Percentiles rank a stretch among this genome's conserved stretches.
Conservation (phyloP, 2,797 vertebrate species). For the Sebastes diploproa region DNA sequence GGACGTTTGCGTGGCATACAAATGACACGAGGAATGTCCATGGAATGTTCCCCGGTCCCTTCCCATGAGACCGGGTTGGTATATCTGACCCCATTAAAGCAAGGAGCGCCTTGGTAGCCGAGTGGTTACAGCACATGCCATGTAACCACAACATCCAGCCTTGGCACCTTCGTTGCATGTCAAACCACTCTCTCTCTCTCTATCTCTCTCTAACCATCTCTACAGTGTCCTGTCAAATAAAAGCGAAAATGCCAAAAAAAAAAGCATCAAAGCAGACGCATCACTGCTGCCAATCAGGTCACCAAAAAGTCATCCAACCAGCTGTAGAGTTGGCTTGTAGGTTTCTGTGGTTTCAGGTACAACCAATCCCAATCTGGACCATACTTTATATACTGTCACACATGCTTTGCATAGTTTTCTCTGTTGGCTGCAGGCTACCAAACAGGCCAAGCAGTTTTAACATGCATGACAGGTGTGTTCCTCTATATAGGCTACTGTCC, state of each 20-base stretch:
- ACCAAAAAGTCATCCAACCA: neutral
- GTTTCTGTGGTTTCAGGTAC: constrained; percentile 25
- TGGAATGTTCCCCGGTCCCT: too few species aligned
- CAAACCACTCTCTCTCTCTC: neutral
- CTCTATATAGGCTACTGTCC: neutral
- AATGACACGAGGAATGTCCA: too few species aligned
- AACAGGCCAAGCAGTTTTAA: constrained; percentile 44
- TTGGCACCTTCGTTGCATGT: neutral
- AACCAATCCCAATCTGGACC: constrained; percentile 5
- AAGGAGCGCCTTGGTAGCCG: neutral
- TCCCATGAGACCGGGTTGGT: too few species aligned
- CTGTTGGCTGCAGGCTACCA: constrained; percentile 9
- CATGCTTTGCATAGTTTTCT: constrained; percentile 55
- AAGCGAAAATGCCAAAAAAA: neutral
- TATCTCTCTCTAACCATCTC: neutral
- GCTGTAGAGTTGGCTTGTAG: neutral
- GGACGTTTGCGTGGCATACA: too few species aligned
- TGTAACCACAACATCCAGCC: neutral
- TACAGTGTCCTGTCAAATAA: neutral
- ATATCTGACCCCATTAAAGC: neutral
- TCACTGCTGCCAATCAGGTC: neutral
- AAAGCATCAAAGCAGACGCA: neutral
- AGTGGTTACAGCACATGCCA: neutral
- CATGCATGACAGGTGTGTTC: neutral
- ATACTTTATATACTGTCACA: constrained; percentile 60